Conservation (phyloP, 2,797 vertebrate species). For the Thaleichthys pacificus region DNA sequence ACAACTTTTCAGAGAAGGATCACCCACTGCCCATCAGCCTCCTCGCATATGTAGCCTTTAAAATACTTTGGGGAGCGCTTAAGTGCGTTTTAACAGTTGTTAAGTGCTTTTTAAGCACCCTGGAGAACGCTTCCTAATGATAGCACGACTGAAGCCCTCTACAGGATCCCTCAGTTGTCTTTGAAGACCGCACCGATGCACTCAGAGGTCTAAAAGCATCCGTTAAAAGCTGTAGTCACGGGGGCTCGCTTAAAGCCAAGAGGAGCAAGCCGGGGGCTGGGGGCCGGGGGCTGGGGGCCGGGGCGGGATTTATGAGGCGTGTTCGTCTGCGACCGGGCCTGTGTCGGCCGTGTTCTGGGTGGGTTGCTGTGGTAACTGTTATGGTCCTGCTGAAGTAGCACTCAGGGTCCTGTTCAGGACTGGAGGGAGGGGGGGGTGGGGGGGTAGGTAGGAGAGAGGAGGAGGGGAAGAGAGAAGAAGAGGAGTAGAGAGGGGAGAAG, state of each 20-base stretch:
- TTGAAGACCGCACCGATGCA: conserved; percentile 13
- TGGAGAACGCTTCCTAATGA: conserved; percentile 14
- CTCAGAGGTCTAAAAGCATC: conserved; percentile 15
- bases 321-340: neutral
- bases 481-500: conserved; percentile 12
- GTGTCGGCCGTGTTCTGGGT: conserved; percentile 25
- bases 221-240: conserved; percentile 15
- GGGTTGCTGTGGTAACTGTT: conserved; percentile 24
- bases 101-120: neutral
- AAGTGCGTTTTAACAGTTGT: neutral
- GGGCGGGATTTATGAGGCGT: neutral
- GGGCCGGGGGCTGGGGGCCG: neutral
- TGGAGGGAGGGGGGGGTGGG: neutral
- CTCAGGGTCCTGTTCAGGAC: conserved; percentile 26
- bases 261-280: neutral
- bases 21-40: neutral
- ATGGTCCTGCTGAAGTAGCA: conserved; percentile 31
- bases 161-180: conserved; percentile 14
- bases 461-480: conserved; percentile 4
- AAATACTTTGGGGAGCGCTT: conserved; percentile 3
- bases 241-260: neutral
- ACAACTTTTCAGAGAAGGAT: neutral
- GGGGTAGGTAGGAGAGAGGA: too few species aligned
- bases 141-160: conserved; percentile 6
- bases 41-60: conserved; percentile 12